Base-by-base conservation (phyloP, 2,797 vertebrate genomes). In the Amblyraja radiata region DNA sequence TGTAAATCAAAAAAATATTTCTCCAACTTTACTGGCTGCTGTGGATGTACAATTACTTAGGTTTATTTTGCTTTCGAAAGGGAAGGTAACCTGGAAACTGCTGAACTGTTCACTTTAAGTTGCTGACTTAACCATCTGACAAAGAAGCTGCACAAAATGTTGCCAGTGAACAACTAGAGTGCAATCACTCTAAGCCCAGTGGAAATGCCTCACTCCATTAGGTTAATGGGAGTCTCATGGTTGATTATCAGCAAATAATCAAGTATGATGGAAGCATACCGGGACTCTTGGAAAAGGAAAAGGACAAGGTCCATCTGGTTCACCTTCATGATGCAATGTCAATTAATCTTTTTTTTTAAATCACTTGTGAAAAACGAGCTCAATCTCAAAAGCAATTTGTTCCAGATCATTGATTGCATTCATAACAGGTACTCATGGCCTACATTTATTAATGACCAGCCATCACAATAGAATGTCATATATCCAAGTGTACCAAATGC, bases 1-100 rank as follows among this genome's bases (percentile, higher is more conserved):
- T 88, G n/a, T 68, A 65, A 88, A 88, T 88, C 63, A 88, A 36
- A 39, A 39, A 54, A 68, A 88, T 68, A 36, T 88, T 36, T 88
- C 14, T 68, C 84, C 9, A 18, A 21, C 61, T 88, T 88, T 88
- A 61, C 61, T 65, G 81, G 25, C 6, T 5, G 1, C n/a, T 18
- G 16, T 88, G 84, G 61, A 88, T 21, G 63, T 68, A 88, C 84
- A 68, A 88, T 36, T 68, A 88, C n/a, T 68, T 65, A 88, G 14
- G 28, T 21, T 88, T 88, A 18, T 18, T 0, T 23, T 36, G 63
- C 21, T 32, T 9, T 68, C 4, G 65, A 10, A 36, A 65, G 16
- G 84, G 84, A 68, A 14, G 23, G n/a, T 68, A 36, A 36, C n/a
- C 63, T 88, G 61, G 14, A 88, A 88, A 68, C 61, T 86, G 58